phyloP scores from a whole-genome alignment of 2,888 invertebrate genomes.

The Pasiphila rectangulata region DNA sequence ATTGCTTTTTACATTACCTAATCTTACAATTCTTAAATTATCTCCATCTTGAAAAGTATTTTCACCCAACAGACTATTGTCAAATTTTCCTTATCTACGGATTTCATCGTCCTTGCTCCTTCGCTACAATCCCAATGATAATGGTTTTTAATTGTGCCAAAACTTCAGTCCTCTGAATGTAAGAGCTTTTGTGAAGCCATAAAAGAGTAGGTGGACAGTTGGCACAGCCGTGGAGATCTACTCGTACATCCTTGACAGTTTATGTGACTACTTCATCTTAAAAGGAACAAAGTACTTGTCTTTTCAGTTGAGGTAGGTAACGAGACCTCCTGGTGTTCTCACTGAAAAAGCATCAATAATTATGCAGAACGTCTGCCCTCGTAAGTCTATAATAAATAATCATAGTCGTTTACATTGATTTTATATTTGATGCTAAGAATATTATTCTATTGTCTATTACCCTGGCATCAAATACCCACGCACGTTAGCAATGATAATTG shows the following conservation, averaged over 20 bases:
- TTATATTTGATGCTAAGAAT: no score
- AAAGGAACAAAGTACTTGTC: neutral
- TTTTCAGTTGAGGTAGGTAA: neutral
- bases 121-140: conserved; percentile 14
- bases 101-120: conserved; percentile 33
- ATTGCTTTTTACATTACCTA: neutral
- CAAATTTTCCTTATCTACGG: conserved; percentile 36
- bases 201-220: conserved; percentile 12
- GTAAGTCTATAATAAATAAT: conserved; percentile 14
- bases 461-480: neutral
- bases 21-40: no score
- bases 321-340: conserved; percentile 6
- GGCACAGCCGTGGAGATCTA: conserved; percentile 4
- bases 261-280: conserved; percentile 4
- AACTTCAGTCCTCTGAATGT: conserved; percentile 7
- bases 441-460: neutral
- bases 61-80: conserved; percentile 12
- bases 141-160: conserved; percentile 14
- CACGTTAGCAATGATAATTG: conserved; percentile 12
- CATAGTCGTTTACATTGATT: neutral
- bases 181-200: conserved; percentile 15
- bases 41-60: neutral
- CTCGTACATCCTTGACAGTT: conserved; percentile 2
- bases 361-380: conserved; percentile 45
- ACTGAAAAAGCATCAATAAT: conserved; percentile 24